These are phyloP conservation scores for Megalops atlanticus DNA, from an alignment of 2,113 vertebrate genomes.

Conservation along the genomic window DNA sequence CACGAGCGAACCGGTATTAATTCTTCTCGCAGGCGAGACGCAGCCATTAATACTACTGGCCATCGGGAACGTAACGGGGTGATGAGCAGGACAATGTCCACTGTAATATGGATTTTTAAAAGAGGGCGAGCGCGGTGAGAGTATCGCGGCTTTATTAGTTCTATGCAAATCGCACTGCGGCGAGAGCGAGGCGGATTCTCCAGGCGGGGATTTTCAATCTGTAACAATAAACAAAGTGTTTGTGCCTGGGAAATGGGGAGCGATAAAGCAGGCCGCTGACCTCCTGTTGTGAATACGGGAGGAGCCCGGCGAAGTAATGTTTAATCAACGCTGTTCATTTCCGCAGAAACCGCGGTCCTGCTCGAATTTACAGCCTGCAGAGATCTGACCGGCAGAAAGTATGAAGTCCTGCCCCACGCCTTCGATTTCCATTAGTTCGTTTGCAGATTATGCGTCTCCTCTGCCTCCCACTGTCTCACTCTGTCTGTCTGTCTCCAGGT, in stretches of 20 bases:
- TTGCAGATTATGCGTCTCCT: neutral
- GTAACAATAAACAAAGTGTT: slow-evolving; percentile 30
- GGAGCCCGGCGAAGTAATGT: neutral
- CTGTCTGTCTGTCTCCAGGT: neutral
- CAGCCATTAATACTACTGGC: neutral
- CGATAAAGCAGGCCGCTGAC: slow-evolving; percentile 16
- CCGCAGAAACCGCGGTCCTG: neutral
- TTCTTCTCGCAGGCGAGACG: neutral
- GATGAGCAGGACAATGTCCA: slow-evolving; percentile 3
- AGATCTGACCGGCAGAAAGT: neutral
- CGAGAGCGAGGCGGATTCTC: neutral
- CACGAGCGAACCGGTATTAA: neutral
- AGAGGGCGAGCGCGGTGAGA: neutral
- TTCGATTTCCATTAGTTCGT: slow-evolving; percentile 17
- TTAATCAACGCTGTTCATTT: slow-evolving; percentile 13
- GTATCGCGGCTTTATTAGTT: slow-evolving; percentile 28
- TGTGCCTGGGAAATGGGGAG: neutral
- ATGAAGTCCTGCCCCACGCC: neutral
- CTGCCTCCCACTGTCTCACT: neutral
- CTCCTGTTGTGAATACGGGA: neutral
- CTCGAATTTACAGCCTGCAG: neutral
- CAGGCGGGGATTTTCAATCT: neutral
- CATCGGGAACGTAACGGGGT: slow-evolving; percentile 11
- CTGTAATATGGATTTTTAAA: slow-evolving; percentile 13
- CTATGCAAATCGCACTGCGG: slow-evolving; percentile 18